Percentiles rank a stretch among this genome's conserved stretches.
These are phyloP conservation scores for Zosterops japonicus DNA, from an alignment of 2,113 vertebrate genomes.

Conservation along the genomic window DNA sequence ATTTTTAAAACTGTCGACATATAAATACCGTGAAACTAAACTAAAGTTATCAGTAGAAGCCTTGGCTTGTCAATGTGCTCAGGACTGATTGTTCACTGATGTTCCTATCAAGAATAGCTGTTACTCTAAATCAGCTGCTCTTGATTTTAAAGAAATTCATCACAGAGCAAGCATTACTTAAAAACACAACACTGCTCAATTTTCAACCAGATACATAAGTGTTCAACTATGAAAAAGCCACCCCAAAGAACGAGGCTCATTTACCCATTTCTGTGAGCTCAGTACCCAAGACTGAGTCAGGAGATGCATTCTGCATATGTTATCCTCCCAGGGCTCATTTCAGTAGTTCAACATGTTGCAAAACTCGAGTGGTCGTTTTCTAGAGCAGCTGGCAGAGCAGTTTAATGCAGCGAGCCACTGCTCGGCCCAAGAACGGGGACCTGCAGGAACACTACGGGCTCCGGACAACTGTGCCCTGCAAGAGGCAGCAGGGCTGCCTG, in stretches of 20 bases:
- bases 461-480: rapidly evolving
- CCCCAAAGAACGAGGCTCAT: not conserved
- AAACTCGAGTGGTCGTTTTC: not conserved
- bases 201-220: not conserved
- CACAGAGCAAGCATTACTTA: slow-evolving; percentile 16
- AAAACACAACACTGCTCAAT: not conserved
- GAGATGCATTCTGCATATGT: not conserved
- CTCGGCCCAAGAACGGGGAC: not conserved
- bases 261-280: not conserved
- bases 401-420: not conserved
- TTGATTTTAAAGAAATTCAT: slow-evolving; percentile 63
- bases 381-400: slow-evolving; percentile 34
- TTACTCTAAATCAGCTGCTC: slow-evolving; percentile 62
- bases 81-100: slow-evolving; percentile 65
- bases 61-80: slow-evolving; percentile 72
- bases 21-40: slow-evolving; percentile 71
- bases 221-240: not conserved
- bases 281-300: not conserved
- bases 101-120: slow-evolving; percentile 40
- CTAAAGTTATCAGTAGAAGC: slow-evolving; percentile 69
- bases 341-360: slow-evolving; percentile 2
- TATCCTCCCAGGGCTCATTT: not conserved
- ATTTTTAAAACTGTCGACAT: slow-evolving; percentile 76
- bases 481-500: not conserved
- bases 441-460: not conserved